These are phyloP conservation scores for Diorhabda sublineata DNA, from an alignment of 1,140 invertebrate genomes.

Conservation along the genomic window DNA sequence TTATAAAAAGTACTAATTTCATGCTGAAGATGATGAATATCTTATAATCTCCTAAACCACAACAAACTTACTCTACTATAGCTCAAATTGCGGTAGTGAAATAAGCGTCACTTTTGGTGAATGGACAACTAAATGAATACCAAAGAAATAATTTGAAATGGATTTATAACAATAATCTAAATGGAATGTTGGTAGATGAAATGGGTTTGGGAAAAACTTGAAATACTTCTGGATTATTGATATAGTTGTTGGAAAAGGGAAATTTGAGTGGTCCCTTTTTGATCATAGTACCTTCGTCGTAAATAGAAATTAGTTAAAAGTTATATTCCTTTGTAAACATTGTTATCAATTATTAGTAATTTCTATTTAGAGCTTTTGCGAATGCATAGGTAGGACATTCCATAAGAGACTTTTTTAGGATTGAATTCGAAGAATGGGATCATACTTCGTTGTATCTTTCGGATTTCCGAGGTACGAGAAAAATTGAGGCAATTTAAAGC, in stretches of 20 bases:
- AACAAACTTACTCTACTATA: slow-evolving; percentile 87
- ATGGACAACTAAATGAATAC: slow-evolving; percentile 92
- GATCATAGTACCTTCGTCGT: slow-evolving; percentile 95
- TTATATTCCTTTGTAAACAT: too few species aligned
- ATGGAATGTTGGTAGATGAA: slow-evolving; percentile 90
- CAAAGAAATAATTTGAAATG: slow-evolving; percentile 97
- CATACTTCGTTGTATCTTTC: slow-evolving; percentile 98
- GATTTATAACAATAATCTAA: slow-evolving; percentile 99
- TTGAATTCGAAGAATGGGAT: slow-evolving; percentile 99
- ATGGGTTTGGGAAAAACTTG: slow-evolving; percentile 98
- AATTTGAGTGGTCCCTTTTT: slow-evolving; percentile 93
- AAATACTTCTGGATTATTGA: slow-evolving; percentile 95
- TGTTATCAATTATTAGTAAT: too few species aligned
- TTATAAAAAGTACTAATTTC: not conserved
- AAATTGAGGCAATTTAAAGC: slow-evolving; percentile 82
- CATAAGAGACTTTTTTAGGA: slow-evolving; percentile 73
- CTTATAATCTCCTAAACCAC: slow-evolving; percentile 65
- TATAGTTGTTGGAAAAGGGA: slow-evolving; percentile 95
- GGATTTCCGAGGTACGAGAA: slow-evolving; percentile 85
- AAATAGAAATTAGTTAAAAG: not conserved
- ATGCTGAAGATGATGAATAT: slow-evolving; percentile 89
- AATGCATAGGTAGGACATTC: too few species aligned
- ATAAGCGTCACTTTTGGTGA: slow-evolving; percentile 89
- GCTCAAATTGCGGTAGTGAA: slow-evolving; percentile 90
- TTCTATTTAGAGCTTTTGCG: too few species aligned